Conservation (phyloP, 1,140 invertebrate genomes). For the Neodiprion pinetum region DNA sequence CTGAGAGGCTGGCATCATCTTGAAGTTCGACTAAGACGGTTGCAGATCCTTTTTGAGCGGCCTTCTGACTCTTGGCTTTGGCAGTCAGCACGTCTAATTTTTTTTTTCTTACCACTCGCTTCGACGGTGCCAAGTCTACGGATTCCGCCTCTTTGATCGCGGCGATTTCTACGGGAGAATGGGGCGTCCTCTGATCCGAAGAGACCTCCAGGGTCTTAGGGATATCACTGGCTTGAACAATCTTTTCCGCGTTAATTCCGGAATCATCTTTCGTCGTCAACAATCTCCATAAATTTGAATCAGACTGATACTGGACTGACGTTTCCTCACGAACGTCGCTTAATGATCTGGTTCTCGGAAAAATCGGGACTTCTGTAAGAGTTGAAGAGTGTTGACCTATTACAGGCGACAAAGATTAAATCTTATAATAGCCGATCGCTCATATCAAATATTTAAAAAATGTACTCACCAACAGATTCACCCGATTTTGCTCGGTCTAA, state of each 20-base stretch:
- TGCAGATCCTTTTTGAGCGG: slow-evolving; percentile 28
- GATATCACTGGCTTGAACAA: too few relatives aligned
- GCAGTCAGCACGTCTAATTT: slow-evolving; percentile 24
- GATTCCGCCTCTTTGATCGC: slow-evolving; percentile 4
- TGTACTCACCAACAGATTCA: slow-evolving; percentile 13
- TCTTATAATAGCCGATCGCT: not conserved
- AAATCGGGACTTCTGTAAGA: slow-evolving; percentile 23
- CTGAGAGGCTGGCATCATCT: not conserved
- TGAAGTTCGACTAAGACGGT: not conserved
- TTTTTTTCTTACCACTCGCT: slow-evolving; percentile 23
- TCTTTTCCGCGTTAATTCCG: not conserved
- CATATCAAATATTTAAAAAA: slow-evolving; percentile 12
- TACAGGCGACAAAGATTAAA: not conserved
- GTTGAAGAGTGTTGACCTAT: slow-evolving; percentile 9
- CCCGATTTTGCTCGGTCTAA: slow-evolving; percentile 37
- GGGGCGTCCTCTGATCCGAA: too few relatives aligned
- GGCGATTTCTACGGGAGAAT: slow-evolving; percentile 8
- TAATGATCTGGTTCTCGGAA: slow-evolving; percentile 25
- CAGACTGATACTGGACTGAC: not conserved
- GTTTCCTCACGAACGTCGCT: not conserved
- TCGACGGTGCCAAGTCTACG: not conserved
- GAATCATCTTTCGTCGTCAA: not conserved
- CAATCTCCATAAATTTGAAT: slow-evolving; percentile 3
- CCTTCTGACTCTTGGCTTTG: slow-evolving; percentile 29
- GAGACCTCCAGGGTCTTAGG: too few relatives aligned